Percentiles rank a stretch among this genome's conserved stretches.
Evolutionary conservation across 2,888 invertebrate genomes (phyloP).

Genomic region (Rosalia funebris): DNA sequence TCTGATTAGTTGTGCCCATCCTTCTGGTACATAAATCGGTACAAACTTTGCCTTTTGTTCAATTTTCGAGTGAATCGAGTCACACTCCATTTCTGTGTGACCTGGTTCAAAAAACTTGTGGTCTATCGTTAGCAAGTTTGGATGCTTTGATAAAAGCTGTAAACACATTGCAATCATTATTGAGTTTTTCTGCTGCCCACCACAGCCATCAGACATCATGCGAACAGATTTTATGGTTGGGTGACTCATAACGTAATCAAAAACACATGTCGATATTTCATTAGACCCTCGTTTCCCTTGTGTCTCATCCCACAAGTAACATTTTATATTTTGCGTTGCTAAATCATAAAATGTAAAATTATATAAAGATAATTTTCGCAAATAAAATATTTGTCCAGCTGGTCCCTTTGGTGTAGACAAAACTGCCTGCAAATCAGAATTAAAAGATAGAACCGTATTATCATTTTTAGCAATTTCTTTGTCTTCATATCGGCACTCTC

Average conservation of each 20-base stretch:
- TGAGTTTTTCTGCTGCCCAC: neutral
- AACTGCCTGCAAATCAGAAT: conserved; percentile 45
- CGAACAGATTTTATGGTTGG: conserved; percentile 5
- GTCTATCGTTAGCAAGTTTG: neutral
- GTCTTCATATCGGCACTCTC: conserved; percentile 11
- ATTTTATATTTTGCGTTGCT: conserved; percentile 7
- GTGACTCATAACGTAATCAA: conserved; percentile 13
- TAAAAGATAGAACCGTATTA: conserved; percentile 17
- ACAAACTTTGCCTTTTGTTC: neutral
- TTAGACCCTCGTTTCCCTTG: conserved; percentile 1
- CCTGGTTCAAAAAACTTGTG: neutral
- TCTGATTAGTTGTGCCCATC: neutral
- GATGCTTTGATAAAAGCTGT: neutral
- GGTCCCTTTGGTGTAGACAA: conserved; percentile 40
- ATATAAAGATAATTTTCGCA: conserved; percentile 14
- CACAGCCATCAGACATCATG: neutral
- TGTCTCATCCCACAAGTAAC: conserved; percentile 3
- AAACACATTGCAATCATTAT: neutral
- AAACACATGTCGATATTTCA: neutral
- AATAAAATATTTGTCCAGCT: conserved; percentile 22
- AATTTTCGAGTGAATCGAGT: neutral
- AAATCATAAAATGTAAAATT: conserved; percentile 18
- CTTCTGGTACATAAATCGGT: neutral
- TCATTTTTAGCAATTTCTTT: conserved; percentile 6
- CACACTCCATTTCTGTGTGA: neutral